Base-by-base conservation (phyloP, 2,888 invertebrate species). In the Hypomecis atomaria region DNA sequence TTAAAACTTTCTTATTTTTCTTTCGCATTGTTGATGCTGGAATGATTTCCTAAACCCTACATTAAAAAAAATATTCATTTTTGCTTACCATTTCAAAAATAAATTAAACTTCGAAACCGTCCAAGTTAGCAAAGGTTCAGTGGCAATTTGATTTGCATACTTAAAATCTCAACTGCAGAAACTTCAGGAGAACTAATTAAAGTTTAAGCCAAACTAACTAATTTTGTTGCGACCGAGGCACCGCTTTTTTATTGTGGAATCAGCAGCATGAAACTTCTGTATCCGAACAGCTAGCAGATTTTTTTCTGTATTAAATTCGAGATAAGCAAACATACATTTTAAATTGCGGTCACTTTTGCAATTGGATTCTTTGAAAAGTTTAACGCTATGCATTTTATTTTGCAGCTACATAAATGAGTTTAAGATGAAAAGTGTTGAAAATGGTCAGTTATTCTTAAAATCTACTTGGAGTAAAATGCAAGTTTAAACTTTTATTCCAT, bases 161-260 rank as follows among this genome's bases (percentile, higher is more conserved):
- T 71, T 74, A 70, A 74, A 73, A 72, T 71, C 70, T 71, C 60
- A 49, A 61, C 59, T 50, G 64, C 64, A 57, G 44, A 62, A 72
- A 69, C 65, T 70, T 65, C 43, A 38, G 42, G 57, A 57, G 13
- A 71, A 71, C 68, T 74, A 76, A 74, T 74, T 73, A 76, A 76
- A 76, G 69, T 76, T 73, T 59, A 71, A 62, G 62, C 52, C 65
- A 65, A 74, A 72, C 73, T 65, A 70, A 66, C 66, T 70, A 63
- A 71, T 73, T 74, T 67, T 45, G 62, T 65, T 65, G 66, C 60
- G 53, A 54, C 59, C 57, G 54, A 49, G 42, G 57, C 62, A 59
- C 49, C 43, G 33, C 49, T 50, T 70, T 71, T 73, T 74, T 67
- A 61, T 64, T 64, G 67, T 60, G 54, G 55, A 71, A 67, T 71